Evolutionary conservation across 2,113 vertebrate species (phyloP), one percentile per base, ranked within the genome.

Genomic region (Actenoides hombroni): DNA sequence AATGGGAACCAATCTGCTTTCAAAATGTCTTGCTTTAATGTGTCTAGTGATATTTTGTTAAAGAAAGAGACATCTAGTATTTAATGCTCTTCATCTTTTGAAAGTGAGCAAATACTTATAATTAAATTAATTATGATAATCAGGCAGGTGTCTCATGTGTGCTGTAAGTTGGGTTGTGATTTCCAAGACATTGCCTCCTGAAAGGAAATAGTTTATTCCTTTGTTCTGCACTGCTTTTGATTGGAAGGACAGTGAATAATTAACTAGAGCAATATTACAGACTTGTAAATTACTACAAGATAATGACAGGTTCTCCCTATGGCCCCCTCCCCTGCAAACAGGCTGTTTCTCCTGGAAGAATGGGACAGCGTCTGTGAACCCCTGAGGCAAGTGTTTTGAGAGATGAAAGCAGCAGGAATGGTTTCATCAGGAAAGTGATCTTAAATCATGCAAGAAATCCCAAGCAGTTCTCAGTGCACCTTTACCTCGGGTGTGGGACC

Each of bases 81-180:
- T 92, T 80, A 86, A 86, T 51, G 77, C 23, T 61, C 33, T 86
- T 89, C 57, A 63, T 83, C 86, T 83, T 90, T 90, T n/a, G 56
- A 42, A 70, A 90, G 57, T 37, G 68, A 91, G 60, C 82, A 92
- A 86, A 92, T 83, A 83, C 67, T 92, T 92, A 68, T 79, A 92
- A 90, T 95, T 94, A 86, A 94, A 86, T 94, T 94, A 92, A 90
- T 94, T 86, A 92, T 67, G 82, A 56, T 86, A 92, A 90, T 86
- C 67, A 46, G 15, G 46, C 63, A 83, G 61, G 73, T 90, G 68
- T 67, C 71, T 83, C 35, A 1, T 37, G 29, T 39, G 80, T 28
- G 49, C 61, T 49, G 4, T 25, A 89, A 49, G 35, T 16, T 53
- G 49, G 39, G 37, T 26, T 85, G 92, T 88, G 49, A 78, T 61